Conservation (phyloP, 2,888 invertebrate genomes). For the Thalpophila matura region DNA sequence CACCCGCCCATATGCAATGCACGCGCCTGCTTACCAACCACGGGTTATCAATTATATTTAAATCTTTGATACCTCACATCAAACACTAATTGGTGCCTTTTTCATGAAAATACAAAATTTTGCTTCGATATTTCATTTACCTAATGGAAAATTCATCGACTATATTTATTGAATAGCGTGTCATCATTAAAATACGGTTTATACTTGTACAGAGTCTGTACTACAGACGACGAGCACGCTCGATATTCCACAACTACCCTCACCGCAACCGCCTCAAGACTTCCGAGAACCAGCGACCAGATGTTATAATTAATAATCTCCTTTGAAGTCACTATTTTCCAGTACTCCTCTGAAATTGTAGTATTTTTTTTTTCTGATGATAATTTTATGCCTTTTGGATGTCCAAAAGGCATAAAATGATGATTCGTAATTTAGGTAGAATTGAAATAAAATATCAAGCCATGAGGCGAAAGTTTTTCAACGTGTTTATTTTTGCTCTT, state of each 20-base stretch:
- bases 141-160: constrained; percentile 19
- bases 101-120: constrained; percentile 6
- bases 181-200: constrained; percentile 48
- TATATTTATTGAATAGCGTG: constrained; percentile 34
- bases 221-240: constrained; percentile 29
- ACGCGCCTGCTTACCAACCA: no score
- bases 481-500: constrained; percentile 25
- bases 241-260: constrained; percentile 50
- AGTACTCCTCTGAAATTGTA: constrained; percentile 14
- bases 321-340: constrained; percentile 53
- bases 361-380: background rate
- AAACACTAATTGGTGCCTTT: constrained; percentile 18
- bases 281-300: constrained; percentile 71
- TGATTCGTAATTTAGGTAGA: background rate
- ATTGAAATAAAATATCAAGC: background rate
- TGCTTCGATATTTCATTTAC: constrained; percentile 21
- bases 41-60: constrained; percentile 1
- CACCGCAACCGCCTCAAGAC: constrained; percentile 50
- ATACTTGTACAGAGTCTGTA: no score
- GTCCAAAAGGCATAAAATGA: no score
- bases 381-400: background rate
- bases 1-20: no score
- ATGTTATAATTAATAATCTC: constrained; percentile 69
- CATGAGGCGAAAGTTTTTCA: background rate
- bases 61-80: background rate